Percentiles rank a stretch among this genome's conserved stretches.
Conservation (phyloP, 2,888 invertebrate genomes). For the Geotrupes spiniger region DNA sequence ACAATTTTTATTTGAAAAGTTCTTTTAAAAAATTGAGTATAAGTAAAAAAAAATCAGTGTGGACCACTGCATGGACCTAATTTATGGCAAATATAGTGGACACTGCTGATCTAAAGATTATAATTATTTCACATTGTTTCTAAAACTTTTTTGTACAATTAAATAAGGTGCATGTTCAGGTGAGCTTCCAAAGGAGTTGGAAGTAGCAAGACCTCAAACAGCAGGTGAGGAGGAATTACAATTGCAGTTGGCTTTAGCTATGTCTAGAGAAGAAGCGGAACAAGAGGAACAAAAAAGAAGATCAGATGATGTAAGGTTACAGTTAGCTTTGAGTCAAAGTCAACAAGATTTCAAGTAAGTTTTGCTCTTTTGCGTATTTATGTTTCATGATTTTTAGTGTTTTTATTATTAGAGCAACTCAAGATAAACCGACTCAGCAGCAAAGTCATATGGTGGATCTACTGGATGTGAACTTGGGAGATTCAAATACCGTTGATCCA, state of each 20-base stretch:
- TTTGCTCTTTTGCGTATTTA: background rate
- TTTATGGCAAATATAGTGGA: too few relatives aligned
- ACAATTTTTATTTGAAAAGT: too few relatives aligned
- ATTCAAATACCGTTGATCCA: constrained; percentile 65
- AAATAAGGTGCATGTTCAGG: constrained; percentile 23
- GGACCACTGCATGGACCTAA: too few relatives aligned
- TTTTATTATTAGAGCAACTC: constrained; percentile 9
- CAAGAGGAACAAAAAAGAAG: constrained; percentile 91
- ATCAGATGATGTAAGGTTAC: constrained; percentile 93
- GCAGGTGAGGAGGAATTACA: constrained; percentile 98
- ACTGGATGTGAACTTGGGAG: constrained; percentile 75
- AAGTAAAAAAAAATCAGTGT: too few relatives aligned
- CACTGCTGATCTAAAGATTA: too few relatives aligned
- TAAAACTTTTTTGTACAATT: too few relatives aligned
- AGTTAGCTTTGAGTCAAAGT: constrained; percentile 90
- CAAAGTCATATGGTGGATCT: constrained; percentile 77
- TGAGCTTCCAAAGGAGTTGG: constrained; percentile 66
- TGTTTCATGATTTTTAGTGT: constrained; percentile 8
- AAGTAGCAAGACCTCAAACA: constrained; percentile 93
- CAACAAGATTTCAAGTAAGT: constrained; percentile 84
- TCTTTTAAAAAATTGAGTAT: too few relatives aligned
- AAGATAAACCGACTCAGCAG: constrained; percentile 23
- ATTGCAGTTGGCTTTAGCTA: constrained; percentile 94
- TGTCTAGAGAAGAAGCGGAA: constrained; percentile 98
- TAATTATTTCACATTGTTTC: too few relatives aligned